A percentile compares a stretch with the other conserved stretches of the same genome.
phyloP scores from a whole-genome alignment of 2,888 invertebrate species.

The Epiperipatus broadwayi region DNA sequence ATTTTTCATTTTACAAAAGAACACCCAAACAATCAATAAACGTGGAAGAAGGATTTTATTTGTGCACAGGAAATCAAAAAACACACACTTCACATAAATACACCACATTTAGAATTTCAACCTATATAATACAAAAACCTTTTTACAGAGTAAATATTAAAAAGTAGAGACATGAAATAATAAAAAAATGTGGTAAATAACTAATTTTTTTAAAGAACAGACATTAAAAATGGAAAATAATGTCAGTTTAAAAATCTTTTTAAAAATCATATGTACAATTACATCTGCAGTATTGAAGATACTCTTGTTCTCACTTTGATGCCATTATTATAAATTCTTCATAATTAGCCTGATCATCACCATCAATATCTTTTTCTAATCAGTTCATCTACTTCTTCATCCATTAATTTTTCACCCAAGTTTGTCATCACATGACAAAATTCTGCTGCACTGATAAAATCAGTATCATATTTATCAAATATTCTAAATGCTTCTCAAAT shows the following conservation, averaged over 20 bases:
- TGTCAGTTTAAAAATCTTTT: neutral
- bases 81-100: no score
- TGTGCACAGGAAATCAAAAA: no score
- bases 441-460: slow-evolving; percentile 94
- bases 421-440: slow-evolving; percentile 99
- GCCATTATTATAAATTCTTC: slow-evolving; percentile 38
- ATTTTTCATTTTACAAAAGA: no score
- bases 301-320: neutral
- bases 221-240: neutral
- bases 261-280: neutral
- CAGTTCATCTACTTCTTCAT: slow-evolving; percentile 98
- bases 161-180: no score
- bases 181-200: no score
- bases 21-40: no score
- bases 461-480: slow-evolving; percentile 98
- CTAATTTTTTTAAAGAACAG: no score
- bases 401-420: slow-evolving; percentile 95
- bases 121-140: no score
- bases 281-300: neutral
- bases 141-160: no score
- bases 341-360: slow-evolving; percentile 96
- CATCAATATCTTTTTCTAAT: slow-evolving; percentile 94
- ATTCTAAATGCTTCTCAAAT: slow-evolving; percentile 97
- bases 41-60: no score
- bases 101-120: no score